phyloP scores from a whole-genome alignment of 2,797 vertebrate genomes.

The Ispidina lecontei region DNA sequence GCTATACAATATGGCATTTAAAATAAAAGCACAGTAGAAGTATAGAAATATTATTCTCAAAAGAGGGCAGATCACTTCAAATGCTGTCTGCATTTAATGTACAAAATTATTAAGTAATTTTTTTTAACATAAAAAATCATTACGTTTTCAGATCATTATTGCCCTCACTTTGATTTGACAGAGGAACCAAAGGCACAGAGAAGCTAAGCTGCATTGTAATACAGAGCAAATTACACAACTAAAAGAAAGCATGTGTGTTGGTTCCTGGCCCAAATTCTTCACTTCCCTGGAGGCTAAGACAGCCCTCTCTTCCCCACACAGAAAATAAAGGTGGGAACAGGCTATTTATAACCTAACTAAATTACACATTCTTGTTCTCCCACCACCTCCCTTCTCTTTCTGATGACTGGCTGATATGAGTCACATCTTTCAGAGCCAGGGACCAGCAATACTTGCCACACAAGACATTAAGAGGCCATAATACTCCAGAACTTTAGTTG shows the following conservation, averaged over 20 bases:
- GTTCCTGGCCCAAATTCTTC: conserved; percentile 38
- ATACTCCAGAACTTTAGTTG: background rate
- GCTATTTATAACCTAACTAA: conserved; percentile 27
- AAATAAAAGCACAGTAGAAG: background rate
- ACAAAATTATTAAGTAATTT: background rate
- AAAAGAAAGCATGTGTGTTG: background rate
- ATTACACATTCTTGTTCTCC: conserved; percentile 45
- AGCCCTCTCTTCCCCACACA: background rate
- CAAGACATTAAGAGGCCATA: background rate
- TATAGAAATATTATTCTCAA: background rate
- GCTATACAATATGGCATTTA: background rate
- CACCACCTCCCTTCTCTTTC: conserved; percentile 14
- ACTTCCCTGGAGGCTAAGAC: background rate
- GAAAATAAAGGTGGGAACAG: background rate
- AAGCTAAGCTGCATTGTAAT: background rate
- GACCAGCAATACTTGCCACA: conserved; percentile 1
- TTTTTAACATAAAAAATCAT: background rate
- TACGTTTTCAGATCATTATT: background rate
- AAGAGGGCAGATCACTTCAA: background rate
- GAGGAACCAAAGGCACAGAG: background rate
- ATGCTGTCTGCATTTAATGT: background rate
- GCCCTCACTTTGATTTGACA: background rate
- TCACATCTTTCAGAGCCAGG: conserved; percentile 30
- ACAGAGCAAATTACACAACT: background rate
- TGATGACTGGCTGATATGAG: conserved; percentile 22